Percentiles rank a stretch among this genome's conserved stretches.
Evolutionary conservation across 2,888 invertebrate species (phyloP).

Genomic region (Melangyna quadrimaculata): DNA sequence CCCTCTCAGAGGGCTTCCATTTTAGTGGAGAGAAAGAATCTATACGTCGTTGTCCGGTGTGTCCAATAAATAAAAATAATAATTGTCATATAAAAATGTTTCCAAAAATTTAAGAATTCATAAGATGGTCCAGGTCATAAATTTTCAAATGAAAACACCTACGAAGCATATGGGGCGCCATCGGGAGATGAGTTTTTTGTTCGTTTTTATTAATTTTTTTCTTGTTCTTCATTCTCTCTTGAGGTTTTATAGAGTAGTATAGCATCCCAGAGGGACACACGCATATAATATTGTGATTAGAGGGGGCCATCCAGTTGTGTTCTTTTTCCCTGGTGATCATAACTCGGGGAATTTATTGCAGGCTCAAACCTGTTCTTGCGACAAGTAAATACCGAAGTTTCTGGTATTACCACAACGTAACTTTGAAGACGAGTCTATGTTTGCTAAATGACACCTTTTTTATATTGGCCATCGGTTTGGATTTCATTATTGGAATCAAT

Average conservation of each 20-base stretch:
- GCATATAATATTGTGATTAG: slow-evolving; percentile 56
- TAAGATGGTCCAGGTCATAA: slow-evolving; percentile 66
- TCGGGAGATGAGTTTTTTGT: slow-evolving; percentile 31
- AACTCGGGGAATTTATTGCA: slow-evolving; percentile 64
- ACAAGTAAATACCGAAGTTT: slow-evolving; percentile 24
- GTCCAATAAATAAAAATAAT: slow-evolving; percentile 72
- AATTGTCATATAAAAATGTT: slow-evolving; percentile 72
- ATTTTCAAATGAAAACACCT: slow-evolving; percentile 71
- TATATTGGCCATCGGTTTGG: not conserved
- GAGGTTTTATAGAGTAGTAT: slow-evolving; percentile 53
- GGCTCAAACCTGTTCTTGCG: slow-evolving; percentile 52
- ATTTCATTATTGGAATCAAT: slow-evolving; percentile 46
- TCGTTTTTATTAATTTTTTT: not conserved
- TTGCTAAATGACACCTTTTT: slow-evolving; percentile 5
- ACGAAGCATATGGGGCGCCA: slow-evolving; percentile 71
- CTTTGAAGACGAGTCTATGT: not conserved
- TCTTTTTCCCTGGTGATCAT: slow-evolving; percentile 29
- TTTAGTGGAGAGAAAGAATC: not conserved
- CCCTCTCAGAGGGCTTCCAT: slow-evolving; percentile 38
- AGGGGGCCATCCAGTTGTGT: slow-evolving; percentile 40
- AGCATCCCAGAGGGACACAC: slow-evolving; percentile 53
- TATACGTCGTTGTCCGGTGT: slow-evolving; percentile 38
- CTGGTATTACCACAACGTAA: not conserved
- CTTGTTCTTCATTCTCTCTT: not conserved
- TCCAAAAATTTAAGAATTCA: slow-evolving; percentile 68